Evolutionary conservation across 2,797 vertebrate species (phyloP), one percentile per base, ranked within the genome.

Genomic region (Miichthys miiuy): DNA sequence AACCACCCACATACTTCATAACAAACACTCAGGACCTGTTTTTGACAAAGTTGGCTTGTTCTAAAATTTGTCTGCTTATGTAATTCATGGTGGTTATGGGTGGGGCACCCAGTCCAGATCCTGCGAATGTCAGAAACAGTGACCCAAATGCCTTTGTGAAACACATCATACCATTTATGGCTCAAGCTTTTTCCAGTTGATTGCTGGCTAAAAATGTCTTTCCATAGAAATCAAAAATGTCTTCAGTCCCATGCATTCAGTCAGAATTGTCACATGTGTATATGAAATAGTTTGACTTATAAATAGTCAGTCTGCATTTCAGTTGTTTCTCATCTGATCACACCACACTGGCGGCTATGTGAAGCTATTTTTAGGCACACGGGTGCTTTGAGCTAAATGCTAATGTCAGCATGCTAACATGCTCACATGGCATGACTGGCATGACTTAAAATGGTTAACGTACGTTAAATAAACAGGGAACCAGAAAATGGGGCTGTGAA

Each of bases 1-100:
- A 23, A 66, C 79, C 81, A 18, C 89, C 88, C 83, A 90, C 89
- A 47, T 25, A 57, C 79, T 65, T 68, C 47, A 69, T 58, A 38
- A 20, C 10, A 4, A 85, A 83, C 65, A 68, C 69, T 27, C 58
- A 4, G 34, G 7, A 72, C 72, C 77, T 77, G 80, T 72, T 67
- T 79, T 73, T 44, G 64, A 79, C 67, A 75, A 76, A 79, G 55
- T 69, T 61, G 64, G 50, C 58, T 77, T 80, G 69, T 88, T 77
- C 62, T 78, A 77, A 82, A 86, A 80, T 25, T 0, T 65, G 18
- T 77, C 72, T 72, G 66, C 73, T 87, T 88, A 81, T 63, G 65
- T 84, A 86, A 87, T 65, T 58, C 63, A n/a, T 6, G 7, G 51
- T 68, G 72, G 56, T 64, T 64, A 57, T 70, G 72, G 61, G 41